Percentiles rank a stretch among this genome's conserved stretches.
Evolutionary conservation across 92 coral and sea anemone species (phyloP).

Genomic region (Parazoanthus darwini): DNA sequence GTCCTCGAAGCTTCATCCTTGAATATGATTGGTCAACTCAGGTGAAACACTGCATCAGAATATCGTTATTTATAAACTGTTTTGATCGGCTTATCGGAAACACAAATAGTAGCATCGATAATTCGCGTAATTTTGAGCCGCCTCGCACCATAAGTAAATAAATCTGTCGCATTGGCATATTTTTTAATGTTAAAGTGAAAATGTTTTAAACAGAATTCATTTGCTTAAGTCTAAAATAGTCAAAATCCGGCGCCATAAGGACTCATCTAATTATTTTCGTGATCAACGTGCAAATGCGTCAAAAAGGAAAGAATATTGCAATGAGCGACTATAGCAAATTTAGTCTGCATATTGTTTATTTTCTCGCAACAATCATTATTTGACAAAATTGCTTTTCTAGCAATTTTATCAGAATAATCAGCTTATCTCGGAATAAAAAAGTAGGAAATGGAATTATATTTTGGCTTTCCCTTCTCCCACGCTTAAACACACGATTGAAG

Average conservation of each 20-base stretch:
- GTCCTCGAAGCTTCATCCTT: conserved; percentile 9
- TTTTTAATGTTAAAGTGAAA: not conserved
- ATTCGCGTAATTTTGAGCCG: not conserved
- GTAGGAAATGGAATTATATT: not conserved
- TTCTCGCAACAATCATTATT: not conserved
- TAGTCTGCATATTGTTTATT: not conserved
- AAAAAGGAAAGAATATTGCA: not conserved
- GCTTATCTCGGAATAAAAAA: conserved; percentile 29
- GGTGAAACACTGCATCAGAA: conserved; percentile 7
- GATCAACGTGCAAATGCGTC: conserved; percentile 11
- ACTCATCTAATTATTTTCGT: not conserved
- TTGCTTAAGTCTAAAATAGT: not conserved
- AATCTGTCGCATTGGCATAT: not conserved
- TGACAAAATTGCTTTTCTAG: conserved; percentile 1
- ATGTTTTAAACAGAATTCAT: not conserved
- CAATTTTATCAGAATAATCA: conserved; percentile 12
- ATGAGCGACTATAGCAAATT: not conserved
- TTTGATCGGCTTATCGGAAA: conserved; percentile 38
- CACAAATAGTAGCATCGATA: conserved; percentile 15
- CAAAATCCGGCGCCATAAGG: not conserved
- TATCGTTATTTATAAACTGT: conserved; percentile 29
- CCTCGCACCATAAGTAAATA: conserved; percentile 1
- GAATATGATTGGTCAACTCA: conserved; percentile 22
- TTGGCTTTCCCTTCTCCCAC: not conserved
- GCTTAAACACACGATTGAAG: conserved; percentile 6